phyloP scores from a whole-genome alignment of 2,797 vertebrate genomes.

The Malacoraja senta region DNA sequence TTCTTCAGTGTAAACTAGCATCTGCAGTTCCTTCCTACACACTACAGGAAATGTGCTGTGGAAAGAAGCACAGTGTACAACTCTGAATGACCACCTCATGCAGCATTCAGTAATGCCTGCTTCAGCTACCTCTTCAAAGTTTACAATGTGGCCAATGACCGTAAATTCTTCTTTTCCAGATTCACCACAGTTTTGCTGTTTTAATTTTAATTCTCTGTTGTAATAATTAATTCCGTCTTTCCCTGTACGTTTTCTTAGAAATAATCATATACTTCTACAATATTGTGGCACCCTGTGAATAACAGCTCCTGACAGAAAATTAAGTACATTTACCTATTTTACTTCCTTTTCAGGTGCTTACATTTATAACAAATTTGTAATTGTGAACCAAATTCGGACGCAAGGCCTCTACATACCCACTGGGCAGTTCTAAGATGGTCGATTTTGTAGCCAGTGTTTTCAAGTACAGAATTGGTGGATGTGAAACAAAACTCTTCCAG shows the following conservation, averaged over 20 bases:
- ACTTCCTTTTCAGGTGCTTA: neutral
- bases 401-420: conserved; percentile 60
- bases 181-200: neutral
- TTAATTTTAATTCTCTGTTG: neutral
- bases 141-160: neutral
- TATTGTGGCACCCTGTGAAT: neutral
- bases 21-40: no score
- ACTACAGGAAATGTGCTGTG: neutral
- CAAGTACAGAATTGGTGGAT: conserved; percentile 60
- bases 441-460: conserved; percentile 68
- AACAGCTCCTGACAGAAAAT: neutral
- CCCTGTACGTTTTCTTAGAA: neutral
- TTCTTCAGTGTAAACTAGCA: no score
- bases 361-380: conserved; percentile 43
- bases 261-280: neutral
- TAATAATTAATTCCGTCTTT: neutral
- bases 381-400: neutral
- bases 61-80: neutral
- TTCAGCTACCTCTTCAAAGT: neutral
- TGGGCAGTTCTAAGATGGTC: conserved; percentile 61
- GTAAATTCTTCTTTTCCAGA: neutral
- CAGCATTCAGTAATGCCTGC: neutral
- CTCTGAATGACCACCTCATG: neutral
- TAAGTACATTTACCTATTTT: neutral
- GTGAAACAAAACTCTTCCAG: conserved; percentile 62